These are phyloP conservation scores for Euplexia lucipara DNA, from an alignment of 2,888 invertebrate species.

Conservation along the genomic window DNA sequence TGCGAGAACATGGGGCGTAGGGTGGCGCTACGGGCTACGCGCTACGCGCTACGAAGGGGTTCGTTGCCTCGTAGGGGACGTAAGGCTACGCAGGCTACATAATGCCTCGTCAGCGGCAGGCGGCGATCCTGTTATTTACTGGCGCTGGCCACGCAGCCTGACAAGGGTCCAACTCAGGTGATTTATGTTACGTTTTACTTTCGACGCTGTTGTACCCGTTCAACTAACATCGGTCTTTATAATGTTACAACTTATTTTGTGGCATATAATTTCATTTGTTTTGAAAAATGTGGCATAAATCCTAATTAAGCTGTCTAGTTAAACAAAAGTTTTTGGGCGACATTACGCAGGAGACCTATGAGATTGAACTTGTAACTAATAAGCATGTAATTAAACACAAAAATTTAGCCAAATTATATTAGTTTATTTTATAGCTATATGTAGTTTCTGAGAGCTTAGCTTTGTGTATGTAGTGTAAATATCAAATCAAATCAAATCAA, in stretches of 20 bases:
- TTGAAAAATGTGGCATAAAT: not conserved
- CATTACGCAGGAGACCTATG: not conserved
- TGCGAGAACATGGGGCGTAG: conserved; percentile 15
- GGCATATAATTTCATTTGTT: conserved; percentile 11
- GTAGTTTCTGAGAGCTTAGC: too few relatives aligned
- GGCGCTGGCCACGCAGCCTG: conserved; percentile 70
- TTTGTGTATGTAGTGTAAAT: too few relatives aligned
- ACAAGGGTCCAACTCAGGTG: conserved; percentile 84
- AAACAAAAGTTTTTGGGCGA: not conserved
- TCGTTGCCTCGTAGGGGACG: conserved; percentile 18
- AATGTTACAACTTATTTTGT: conserved; percentile 45
- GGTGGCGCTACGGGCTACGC: conserved; percentile 30
- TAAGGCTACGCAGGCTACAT: conserved; percentile 20
- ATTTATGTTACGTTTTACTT: conserved; percentile 87
- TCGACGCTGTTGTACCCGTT: conserved; percentile 76
- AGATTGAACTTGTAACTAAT: conserved; percentile 1
- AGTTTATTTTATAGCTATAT: too few relatives aligned
- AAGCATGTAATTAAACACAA: too few relatives aligned
- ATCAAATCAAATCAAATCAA: too few relatives aligned
- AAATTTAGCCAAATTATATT: too few relatives aligned
- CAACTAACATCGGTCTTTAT: conserved; percentile 61
- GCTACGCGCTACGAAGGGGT: conserved; percentile 34
- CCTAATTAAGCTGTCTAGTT: not conserved
- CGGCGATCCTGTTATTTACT: conserved; percentile 82
- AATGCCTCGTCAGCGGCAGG: conserved; percentile 75